These are phyloP conservation scores for Chironex yamaguchii DNA, from an alignment of 30 jellyfish, hydroid and myxozoan genomes.

Conservation along the genomic window DNA sequence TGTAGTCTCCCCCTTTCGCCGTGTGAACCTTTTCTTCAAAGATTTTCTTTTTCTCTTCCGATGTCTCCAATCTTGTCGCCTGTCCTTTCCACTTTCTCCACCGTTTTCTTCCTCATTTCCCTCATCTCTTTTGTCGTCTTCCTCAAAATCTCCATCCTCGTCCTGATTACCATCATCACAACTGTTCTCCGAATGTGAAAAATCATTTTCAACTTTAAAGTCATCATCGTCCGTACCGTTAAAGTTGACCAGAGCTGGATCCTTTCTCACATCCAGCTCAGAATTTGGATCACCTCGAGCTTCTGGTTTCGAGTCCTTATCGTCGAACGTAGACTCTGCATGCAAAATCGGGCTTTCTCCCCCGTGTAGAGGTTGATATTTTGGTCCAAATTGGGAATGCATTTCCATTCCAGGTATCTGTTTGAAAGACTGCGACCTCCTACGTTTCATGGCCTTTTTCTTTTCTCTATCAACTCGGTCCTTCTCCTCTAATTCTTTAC, in stretches of 20 bases:
- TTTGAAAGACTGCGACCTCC: neutral
- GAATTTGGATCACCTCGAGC: too few species aligned
- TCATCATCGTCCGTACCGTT: neutral
- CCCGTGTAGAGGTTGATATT: neutral
- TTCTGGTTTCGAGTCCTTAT: neutral
- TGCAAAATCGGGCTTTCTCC: neutral
- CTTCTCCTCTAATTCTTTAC: neutral
- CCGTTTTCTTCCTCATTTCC: slow-evolving; percentile 44
- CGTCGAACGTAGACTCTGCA: neutral
- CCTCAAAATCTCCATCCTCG: slow-evolving; percentile 21
- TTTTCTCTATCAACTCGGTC: neutral
- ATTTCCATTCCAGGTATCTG: neutral
- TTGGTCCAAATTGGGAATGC: neutral
- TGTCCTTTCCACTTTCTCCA: neutral
- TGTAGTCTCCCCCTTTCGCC: slow-evolving; percentile 24
- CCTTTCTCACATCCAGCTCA: too few species aligned
- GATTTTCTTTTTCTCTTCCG: slow-evolving; percentile 20
- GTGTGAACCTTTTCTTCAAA: neutral
- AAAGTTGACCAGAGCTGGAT: too few species aligned
- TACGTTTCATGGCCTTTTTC: neutral
- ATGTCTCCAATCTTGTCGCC: slow-evolving; percentile 2
- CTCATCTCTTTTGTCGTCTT: slow-evolving; percentile 47
- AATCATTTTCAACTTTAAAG: neutral
- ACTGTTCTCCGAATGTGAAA: neutral
- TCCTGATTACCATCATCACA: neutral